Evolutionary conservation across 92 coral and sea anemone species (phyloP).

Genomic region (Metridium senile): DNA sequence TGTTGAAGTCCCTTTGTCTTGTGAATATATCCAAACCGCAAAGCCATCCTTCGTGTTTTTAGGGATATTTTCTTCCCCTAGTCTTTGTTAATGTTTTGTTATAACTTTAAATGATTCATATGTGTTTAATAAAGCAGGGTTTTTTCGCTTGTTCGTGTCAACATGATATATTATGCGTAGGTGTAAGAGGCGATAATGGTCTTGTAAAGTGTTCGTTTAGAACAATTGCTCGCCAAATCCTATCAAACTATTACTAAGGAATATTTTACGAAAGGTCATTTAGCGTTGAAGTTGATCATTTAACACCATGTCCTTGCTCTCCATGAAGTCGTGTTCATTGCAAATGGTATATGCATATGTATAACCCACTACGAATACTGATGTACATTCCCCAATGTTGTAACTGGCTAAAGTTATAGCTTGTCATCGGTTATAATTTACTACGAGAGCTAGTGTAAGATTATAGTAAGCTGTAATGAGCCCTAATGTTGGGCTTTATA

Average conservation of each 20-base stretch:
- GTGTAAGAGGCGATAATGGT: conserved; percentile 22
- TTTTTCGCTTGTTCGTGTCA: conserved; percentile 1
- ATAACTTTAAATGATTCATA: background rate
- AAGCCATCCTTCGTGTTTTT: background rate
- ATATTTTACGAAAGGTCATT: background rate
- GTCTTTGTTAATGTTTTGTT: background rate
- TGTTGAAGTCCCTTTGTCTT: conserved; percentile 1
- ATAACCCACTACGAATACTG: no score
- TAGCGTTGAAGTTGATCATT: background rate
- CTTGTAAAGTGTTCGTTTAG: conserved; percentile 3
- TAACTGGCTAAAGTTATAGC: no score
- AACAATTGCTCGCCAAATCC: no score
- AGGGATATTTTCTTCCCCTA: background rate
- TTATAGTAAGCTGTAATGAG: no score
- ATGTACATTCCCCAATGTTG: no score
- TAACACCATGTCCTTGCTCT: no score
- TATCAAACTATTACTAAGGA: background rate
- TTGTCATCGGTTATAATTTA: no score
- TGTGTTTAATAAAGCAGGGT: background rate
- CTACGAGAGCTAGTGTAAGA: no score
- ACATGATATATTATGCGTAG: background rate
- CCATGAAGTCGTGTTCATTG: no score
- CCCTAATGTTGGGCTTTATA: no score
- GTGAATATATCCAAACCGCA: conserved; percentile 16
- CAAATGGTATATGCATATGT: no score